These are phyloP conservation scores for Cynopterus sphinx DNA, from an alignment of 2,797 vertebrate species.

Conservation along the genomic window DNA sequence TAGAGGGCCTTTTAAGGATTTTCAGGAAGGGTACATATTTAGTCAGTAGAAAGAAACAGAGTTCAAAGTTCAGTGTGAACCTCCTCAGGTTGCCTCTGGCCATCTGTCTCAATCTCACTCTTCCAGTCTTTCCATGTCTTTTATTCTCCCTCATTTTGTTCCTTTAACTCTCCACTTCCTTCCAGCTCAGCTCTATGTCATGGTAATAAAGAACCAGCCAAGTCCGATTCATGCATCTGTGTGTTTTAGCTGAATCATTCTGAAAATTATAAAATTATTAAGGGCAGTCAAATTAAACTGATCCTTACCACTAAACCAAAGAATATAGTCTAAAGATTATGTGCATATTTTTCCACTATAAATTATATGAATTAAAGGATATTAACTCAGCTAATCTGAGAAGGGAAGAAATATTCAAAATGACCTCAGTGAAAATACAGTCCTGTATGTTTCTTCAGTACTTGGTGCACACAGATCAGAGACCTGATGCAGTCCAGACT, in stretches of 20 bases:
- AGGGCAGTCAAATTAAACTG: neutral
- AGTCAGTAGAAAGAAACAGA: neutral
- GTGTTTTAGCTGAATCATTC: slow-evolving; percentile 20
- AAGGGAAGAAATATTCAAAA: neutral
- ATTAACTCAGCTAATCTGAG: neutral
- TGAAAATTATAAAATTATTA: slow-evolving; percentile 10
- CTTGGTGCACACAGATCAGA: neutral
- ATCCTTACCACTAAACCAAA: neutral
- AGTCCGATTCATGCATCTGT: neutral
- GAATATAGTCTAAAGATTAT: neutral
- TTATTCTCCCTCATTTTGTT: neutral
- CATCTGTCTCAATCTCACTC: neutral
- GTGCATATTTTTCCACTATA: neutral
- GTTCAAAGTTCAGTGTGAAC: neutral
- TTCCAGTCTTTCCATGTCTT: neutral
- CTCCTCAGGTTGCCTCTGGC: neutral
- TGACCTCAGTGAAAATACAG: neutral
- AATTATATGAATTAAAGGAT: neutral
- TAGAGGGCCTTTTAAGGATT: neutral
- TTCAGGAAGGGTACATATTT: neutral
- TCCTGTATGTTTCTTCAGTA: neutral
- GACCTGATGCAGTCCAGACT: neutral
- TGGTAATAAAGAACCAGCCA: neutral
- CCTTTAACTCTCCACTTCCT: neutral
- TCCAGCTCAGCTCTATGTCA: slow-evolving; percentile 9